Base-by-base conservation (phyloP, 1,140 invertebrate species). In the Diachasmimorpha longicaudata region DNA sequence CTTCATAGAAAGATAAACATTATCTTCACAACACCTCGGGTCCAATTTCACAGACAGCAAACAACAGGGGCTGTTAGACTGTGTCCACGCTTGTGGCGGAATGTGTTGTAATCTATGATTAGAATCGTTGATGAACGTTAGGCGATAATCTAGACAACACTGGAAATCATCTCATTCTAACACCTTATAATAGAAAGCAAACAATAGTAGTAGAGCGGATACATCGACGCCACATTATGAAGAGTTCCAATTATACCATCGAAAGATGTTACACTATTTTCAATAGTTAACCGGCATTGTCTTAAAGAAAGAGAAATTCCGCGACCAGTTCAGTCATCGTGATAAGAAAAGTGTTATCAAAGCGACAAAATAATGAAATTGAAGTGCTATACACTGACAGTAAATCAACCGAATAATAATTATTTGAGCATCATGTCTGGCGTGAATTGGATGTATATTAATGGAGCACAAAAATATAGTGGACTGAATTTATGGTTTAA, bases 81-180 rank as follows among this genome's bases (percentile, higher is more conserved):
- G 52, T 63, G 31, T 31, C 66, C 19, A 67, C 73, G 23, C 71
- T 36, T 39, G 21, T 70, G 68, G 19, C 13, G 44, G 44, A 36
- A 75, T 48, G 67, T 52, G 21, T 63, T 74, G 42, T 74, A 74
- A 74, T 74, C 72, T 74, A 21, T 44, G 52, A 74, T 74, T 42
- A 46, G 58, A 74, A 74, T 74, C 72, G 67, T 74, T 66, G 72
- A 74, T 74, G 72, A 68, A 63, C 72, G 42, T 74, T 74, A 46
- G 39, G 48, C 68, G 63, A 14, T 48, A 74, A 73, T 73, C 39
- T 68, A 36, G 23, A 5, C 11, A 10, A 19, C 25, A 19, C 23
- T 13, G 19, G 23, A 39, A 68, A 68, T 23, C 21, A 66, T 63
- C 66, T 48, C 72, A 48, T 68, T 42, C 42, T 67, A 21, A 74